Conservation (phyloP, 2,888 invertebrate species). For the Mythimna impura region DNA sequence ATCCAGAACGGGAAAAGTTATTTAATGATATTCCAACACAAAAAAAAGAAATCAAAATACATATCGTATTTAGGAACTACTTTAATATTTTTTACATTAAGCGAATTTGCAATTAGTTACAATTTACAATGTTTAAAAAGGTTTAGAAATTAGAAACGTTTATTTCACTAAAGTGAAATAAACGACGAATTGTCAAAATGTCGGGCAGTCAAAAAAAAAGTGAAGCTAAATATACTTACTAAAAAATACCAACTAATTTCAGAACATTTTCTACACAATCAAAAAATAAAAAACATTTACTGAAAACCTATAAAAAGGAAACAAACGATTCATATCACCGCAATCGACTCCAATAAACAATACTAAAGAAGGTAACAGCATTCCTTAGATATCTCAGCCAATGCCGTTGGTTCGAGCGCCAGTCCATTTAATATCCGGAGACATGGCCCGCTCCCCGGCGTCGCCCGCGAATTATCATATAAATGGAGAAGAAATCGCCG, state of each 20-base stretch:
- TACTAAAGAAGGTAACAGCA: slow-evolving; percentile 32
- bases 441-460: slow-evolving; percentile 55
- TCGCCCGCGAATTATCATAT: slow-evolving; percentile 74
- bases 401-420: slow-evolving; percentile 53
- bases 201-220: too few relatives aligned
- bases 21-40: too few relatives aligned
- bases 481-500: slow-evolving; percentile 73
- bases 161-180: too few relatives aligned
- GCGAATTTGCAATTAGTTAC: not conserved
- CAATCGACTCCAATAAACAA: slow-evolving; percentile 38
- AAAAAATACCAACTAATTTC: not conserved
- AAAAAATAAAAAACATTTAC: not conserved
- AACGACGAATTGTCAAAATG: too few relatives aligned
- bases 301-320: not conserved
- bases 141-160: too few relatives aligned
- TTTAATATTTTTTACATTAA: not conserved
- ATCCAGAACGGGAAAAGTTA: too few relatives aligned
- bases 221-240: too few relatives aligned
- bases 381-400: slow-evolving; percentile 47
- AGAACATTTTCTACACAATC: not conserved
- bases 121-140: too few relatives aligned
- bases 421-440: slow-evolving; percentile 70
- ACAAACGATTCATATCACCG: slow-evolving; percentile 14
- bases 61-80: too few relatives aligned
- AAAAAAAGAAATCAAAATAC: too few relatives aligned